Evolutionary conservation across 2,888 invertebrate species (phyloP), one percentile per base, ranked within the genome.

Genomic region (Eupithecia insigniata): DNA sequence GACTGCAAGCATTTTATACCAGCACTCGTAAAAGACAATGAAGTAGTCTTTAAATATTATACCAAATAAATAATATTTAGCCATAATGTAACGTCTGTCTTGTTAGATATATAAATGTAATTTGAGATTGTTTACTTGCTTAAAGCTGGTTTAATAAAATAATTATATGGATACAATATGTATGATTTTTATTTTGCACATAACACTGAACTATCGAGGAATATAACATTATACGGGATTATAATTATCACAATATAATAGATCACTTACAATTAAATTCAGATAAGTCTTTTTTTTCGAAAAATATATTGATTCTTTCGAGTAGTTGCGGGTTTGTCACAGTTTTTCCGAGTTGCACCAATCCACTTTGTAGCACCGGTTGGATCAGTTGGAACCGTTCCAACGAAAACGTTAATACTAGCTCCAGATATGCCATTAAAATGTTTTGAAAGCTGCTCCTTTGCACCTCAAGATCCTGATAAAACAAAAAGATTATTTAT

Each of bases 381-480:
- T 90, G 89, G 43, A 94, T 90, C 51, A 93, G 91, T 79, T 95
- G 95, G 83, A 95, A 95, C 65, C 95, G 92, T 75, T 95, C 95
- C 64, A 93, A 90, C 60, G 96, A 95, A 82, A 97, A 94, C 8
- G 96, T 95, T 32, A 96, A 90, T 16, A 96, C 94, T 80, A 98
- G 94, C 85, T 98, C 98, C 86, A 99, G 95, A 78, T 97, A 96
- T 30, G 97, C 97, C 86, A 97, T 96, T 80, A 99, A 95, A 81
- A 98, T 96, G 88, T 98, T 98, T 36, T 97, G 97, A 93, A 98
- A 96, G 28, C 98, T 97, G 71, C 96, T 96, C 75, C 97, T 95
- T 85, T 97, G 97, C 26, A 98, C 97, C 84, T 98, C 98, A 69
- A 97, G 96, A 87, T 99, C 97, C 97, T 97, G 77, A 51, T 91